phyloP scores from a whole-genome alignment of 2,888 invertebrate species.

The Tricholauxania praeusta region DNA sequence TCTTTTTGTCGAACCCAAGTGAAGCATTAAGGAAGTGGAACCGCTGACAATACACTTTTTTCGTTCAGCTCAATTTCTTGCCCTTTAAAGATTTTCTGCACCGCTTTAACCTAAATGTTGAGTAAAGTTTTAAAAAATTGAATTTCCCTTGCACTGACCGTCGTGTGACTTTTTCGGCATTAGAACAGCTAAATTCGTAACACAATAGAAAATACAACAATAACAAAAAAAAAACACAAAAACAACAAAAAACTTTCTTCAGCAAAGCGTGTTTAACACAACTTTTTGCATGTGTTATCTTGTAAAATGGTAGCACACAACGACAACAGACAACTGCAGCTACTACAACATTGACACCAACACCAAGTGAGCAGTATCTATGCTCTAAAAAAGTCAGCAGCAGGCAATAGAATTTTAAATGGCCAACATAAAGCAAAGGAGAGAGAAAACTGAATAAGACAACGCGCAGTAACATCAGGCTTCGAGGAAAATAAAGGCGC shows the following conservation, averaged over 20 bases:
- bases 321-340: background rate
- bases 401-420: background rate
- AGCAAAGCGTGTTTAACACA: background rate
- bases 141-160: too few relatives aligned
- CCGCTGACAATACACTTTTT: too few relatives aligned
- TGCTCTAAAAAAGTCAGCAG: background rate
- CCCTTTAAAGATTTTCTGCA: too few relatives aligned
- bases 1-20: too few relatives aligned
- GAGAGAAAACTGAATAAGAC: background rate
- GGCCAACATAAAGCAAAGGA: slow-evolving; percentile 1
- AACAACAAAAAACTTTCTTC: background rate
- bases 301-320: background rate
- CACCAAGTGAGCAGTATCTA: too few relatives aligned
- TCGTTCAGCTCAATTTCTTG: too few relatives aligned
- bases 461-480: background rate
- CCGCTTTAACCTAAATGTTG: too few relatives aligned
- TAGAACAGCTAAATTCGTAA: too few relatives aligned
- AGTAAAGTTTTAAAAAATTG: too few relatives aligned
- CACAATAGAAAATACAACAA: too few relatives aligned
- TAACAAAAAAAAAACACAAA: background rate
- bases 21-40: too few relatives aligned
- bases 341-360: background rate
- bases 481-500: background rate
- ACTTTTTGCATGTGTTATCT: slow-evolving; percentile 43
- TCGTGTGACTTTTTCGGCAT: too few relatives aligned